Conservation (phyloP, 2,113 vertebrate species). For the human (Homo sapiens) region DNA sequence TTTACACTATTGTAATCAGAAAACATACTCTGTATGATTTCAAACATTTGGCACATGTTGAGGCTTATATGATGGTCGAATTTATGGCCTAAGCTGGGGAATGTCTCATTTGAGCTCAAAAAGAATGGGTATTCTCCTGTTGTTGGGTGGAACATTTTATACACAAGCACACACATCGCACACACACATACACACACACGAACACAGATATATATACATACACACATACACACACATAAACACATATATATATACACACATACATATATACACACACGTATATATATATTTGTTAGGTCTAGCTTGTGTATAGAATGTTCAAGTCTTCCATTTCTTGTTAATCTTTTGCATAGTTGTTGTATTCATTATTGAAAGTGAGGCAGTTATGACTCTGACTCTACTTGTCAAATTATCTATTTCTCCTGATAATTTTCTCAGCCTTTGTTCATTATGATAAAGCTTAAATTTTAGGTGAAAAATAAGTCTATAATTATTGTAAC, state of each 20-base stretch:
- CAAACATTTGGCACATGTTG: not conserved
- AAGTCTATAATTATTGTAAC: not conserved
- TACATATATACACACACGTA: not conserved
- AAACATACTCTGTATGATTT: not conserved
- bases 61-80: not conserved
- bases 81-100: not conserved
- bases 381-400: not conserved
- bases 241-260: too few relatives aligned
- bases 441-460: not conserved
- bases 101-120: not conserved
- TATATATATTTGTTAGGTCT: not conserved
- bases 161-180: not conserved
- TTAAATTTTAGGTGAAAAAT: not conserved
- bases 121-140: not conserved
- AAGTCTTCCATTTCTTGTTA: not conserved
- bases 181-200: too few relatives aligned
- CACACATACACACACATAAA: too few relatives aligned
- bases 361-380: not conserved
- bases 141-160: not conserved
- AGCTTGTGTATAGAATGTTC: not conserved
- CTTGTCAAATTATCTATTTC: not conserved
- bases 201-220: too few relatives aligned
- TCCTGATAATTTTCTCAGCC: not conserved
- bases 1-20: not conserved
- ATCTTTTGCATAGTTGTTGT: not conserved